These are phyloP conservation scores for Caenorhabditis inopinata DNA, from an alignment of 1,140 invertebrate species.

Conservation along the genomic window DNA sequence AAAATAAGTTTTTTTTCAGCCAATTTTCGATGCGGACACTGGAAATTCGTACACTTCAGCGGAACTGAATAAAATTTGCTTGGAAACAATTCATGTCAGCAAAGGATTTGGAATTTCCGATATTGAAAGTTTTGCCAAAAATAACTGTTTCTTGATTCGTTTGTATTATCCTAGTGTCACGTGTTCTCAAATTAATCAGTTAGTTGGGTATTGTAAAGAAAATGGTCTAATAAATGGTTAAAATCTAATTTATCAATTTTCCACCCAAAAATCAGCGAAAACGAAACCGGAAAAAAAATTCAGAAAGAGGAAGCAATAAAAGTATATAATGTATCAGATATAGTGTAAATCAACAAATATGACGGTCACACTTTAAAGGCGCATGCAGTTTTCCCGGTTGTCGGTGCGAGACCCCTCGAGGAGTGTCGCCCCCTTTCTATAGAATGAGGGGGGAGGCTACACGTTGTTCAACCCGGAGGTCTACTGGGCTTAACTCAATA, in stretches of 20 bases:
- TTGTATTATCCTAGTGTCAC: conserved; percentile 10
- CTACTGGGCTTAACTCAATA: not conserved
- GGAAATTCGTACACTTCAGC: not conserved
- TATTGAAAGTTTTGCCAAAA: conserved; percentile 16
- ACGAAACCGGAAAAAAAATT: not conserved
- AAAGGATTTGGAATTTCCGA: conserved; percentile 20
- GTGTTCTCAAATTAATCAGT: conserved; percentile 22
- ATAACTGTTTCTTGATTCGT: conserved; percentile 20
- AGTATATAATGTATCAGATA: not conserved
- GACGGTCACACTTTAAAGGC: not conserved
- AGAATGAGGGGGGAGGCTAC: not conserved
- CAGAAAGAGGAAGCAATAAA: not conserved
- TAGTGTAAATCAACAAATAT: conserved; percentile 1
- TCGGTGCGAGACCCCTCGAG: not conserved
- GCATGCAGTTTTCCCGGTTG: not conserved
- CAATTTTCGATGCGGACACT: not conserved
- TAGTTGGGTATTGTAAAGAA: conserved; percentile 22
- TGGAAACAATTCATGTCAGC: not conserved
- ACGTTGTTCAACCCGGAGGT: not conserved
- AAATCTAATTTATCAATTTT: not conserved
- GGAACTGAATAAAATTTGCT: not conserved
- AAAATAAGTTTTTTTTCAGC: not conserved
- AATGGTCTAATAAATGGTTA: conserved; percentile 32
- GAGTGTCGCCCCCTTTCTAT: not conserved
- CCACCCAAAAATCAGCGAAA: not conserved